Conservation (phyloP, 2,797 vertebrate genomes). For the Alosa sapidissima region DNA sequence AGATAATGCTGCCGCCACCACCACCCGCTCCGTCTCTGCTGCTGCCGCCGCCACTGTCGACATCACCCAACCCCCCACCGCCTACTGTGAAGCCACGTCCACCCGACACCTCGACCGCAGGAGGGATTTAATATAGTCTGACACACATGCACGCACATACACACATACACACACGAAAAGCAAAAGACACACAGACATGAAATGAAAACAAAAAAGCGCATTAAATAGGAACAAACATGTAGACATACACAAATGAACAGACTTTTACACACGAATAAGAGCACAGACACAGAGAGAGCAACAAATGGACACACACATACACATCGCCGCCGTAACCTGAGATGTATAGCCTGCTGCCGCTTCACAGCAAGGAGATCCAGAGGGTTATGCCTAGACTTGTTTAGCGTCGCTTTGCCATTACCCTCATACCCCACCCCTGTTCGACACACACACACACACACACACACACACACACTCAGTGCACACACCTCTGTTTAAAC, state of each 20-base stretch:
- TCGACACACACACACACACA: neutral
- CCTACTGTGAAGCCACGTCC: conserved; percentile 61
- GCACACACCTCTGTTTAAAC: neutral
- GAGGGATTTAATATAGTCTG: conserved; percentile 74
- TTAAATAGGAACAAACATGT: neutral
- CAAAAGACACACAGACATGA: conserved; percentile 3
- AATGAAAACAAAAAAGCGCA: neutral
- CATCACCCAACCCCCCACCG: conserved; percentile 63
- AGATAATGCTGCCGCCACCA: conserved; percentile 46
- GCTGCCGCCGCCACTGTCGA: neutral
- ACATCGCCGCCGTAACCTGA: conserved; percentile 42
- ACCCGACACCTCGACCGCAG: conserved; percentile 75
- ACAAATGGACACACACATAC: neutral
- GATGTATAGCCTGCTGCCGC: conserved; percentile 45
- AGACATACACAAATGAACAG: neutral
- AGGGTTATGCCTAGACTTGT: conserved; percentile 45
- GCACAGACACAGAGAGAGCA: neutral
- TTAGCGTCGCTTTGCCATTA: conserved; percentile 27
- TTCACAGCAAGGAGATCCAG: conserved; percentile 47
- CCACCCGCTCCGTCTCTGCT: neutral
- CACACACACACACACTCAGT: neutral
- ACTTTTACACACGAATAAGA: neutral
- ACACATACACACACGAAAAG: conserved; percentile 1
- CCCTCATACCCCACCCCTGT: conserved; percentile 15
- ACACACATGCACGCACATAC: conserved; percentile 38